Evolutionary conservation across 2,113 vertebrate genomes (phyloP).

Genomic region (Myocastor coypus): DNA sequence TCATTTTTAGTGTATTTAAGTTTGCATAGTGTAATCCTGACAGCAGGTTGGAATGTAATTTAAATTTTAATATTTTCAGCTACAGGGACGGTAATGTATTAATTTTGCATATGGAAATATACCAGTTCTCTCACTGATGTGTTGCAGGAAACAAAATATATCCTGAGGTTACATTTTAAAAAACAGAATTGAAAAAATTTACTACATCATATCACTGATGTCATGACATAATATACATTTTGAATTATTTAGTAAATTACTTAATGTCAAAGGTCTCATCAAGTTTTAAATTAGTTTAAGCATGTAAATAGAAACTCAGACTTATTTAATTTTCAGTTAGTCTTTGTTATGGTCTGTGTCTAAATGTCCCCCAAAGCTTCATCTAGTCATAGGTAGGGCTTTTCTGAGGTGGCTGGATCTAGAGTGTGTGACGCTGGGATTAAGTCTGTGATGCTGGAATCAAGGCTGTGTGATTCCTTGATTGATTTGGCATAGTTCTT

Average conservation of each 20-base stretch:
- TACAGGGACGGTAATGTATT: slow-evolving; percentile 73
- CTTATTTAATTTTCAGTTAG: background rate
- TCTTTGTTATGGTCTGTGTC: background rate
- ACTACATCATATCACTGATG: slow-evolving; percentile 51
- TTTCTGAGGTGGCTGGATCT: background rate
- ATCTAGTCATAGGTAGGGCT: background rate
- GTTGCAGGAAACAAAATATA: slow-evolving; percentile 73
- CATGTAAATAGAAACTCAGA: background rate
- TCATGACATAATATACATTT: slow-evolving; percentile 35
- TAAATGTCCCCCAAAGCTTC: background rate
- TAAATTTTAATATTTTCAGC: slow-evolving; percentile 87
- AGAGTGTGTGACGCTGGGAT: background rate
- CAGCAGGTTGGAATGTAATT: slow-evolving; percentile 83
- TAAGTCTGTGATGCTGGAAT: background rate
- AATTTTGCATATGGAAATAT: slow-evolving; percentile 82
- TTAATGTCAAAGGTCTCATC: background rate
- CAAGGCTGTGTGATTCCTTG: background rate
- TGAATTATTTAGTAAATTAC: slow-evolving; percentile 55
- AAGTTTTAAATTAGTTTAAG: background rate
- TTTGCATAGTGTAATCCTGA: slow-evolving; percentile 83
- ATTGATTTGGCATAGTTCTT: background rate
- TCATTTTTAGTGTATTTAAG: slow-evolving; percentile 84
- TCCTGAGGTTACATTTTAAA: slow-evolving; percentile 64
- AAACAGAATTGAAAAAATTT: slow-evolving; percentile 72
- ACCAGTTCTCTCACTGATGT: slow-evolving; percentile 77